Base-by-base conservation (phyloP, 2,797 vertebrate species). In the Lacerta agilis region DNA sequence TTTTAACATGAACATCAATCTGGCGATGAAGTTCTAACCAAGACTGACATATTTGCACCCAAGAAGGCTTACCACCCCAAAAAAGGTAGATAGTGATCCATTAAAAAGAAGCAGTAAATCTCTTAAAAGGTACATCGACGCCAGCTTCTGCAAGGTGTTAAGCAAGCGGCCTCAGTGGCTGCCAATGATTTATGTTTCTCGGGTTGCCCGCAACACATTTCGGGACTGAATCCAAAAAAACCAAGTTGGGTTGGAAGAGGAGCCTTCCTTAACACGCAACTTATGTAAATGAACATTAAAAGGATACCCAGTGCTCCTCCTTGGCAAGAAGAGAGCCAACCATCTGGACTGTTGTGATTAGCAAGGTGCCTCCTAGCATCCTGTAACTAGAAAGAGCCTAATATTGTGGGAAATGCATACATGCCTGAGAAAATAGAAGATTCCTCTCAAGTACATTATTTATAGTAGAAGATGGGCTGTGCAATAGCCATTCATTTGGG, bases 211-310 rank as follows among this genome's bases (percentile, higher is more conserved):
- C 82, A 90, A 78, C 88, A 87, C 43, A 86, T 90, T 81, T 90
- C 36, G 82, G 86, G 75, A 85, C 58, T 88, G 83, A 93, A 72
- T 79, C 76, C 0, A 0, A 77, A 0, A 0, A 77, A 69, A 86
- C n/a, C 61, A 78, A 86, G 64, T 71, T 0, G 80, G 79, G 85
- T 81, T 71, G 84, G 67, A 85, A 76, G 43, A 85, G 81, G 89
- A 87, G 90, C 93, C 92, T 93, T 92, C 94, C 92, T 95, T 95
- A 94, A 93, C 91, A 87, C 73, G 49, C 87, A 94, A 88, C 88
- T 92, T 94, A 95, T 86, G 88, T 88, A 95, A 95, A 95, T 91
- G 86, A 92, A 92, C 93, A 89, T 90, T 94, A 93, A 95, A 95
- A 92, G 91, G 89, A 88, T 93, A 91, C 94, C 91, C 92, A 93